Evolutionary conservation across 2,888 invertebrate genomes (phyloP).

Genomic region (Ariolimax columbianus): DNA sequence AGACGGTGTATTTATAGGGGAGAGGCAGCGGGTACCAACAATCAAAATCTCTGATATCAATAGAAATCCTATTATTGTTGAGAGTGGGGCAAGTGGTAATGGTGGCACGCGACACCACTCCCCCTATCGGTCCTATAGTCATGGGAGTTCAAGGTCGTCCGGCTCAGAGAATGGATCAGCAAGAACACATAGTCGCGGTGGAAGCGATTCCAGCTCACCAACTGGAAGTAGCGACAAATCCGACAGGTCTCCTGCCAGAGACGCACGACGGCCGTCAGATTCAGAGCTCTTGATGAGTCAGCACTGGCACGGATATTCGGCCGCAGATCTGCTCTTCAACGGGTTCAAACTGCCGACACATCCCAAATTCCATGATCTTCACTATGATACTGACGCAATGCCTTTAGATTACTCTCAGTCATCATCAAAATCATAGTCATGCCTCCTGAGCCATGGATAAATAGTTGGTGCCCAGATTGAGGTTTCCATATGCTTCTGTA

Average conservation of each 20-base stretch:
- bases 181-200: conserved; percentile 20
- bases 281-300: conserved; percentile 51
- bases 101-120: conserved; percentile 27
- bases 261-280: conserved; percentile 49
- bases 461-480: no score
- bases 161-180: conserved; percentile 18
- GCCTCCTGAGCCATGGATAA: no score
- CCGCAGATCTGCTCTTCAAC: conserved; percentile 49
- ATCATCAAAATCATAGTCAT: conserved; percentile 48
- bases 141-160: conserved; percentile 31
- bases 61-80: conserved; percentile 56
- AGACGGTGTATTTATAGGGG: conserved; percentile 48
- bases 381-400: conserved; percentile 54
- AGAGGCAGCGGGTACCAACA: conserved; percentile 51
- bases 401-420: conserved; percentile 56
- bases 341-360: conserved; percentile 53
- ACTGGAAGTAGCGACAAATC: conserved; percentile 16
- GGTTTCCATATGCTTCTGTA: no score
- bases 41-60: conserved; percentile 57
- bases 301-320: conserved; percentile 48
- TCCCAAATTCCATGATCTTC: conserved; percentile 51
- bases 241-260: conserved; percentile 49
- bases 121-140: conserved; percentile 20
- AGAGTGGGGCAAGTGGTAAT: conserved; percentile 28
- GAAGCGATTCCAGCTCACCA: conserved; percentile 47